These are phyloP conservation scores for Chloroceryle aenea DNA, from an alignment of 2,113 vertebrate species.

Conservation along the genomic window DNA sequence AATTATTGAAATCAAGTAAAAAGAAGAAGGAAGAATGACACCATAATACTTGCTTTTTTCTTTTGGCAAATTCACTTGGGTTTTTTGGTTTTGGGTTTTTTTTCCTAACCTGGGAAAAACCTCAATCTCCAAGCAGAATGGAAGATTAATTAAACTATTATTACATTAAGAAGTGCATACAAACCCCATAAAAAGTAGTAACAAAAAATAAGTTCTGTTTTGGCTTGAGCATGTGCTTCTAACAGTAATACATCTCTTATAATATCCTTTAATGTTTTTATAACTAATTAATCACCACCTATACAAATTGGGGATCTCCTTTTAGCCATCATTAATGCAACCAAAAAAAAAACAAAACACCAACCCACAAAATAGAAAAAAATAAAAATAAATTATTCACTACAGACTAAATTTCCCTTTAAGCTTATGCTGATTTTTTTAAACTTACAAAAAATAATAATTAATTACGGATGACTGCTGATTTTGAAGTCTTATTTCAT, in stretches of 20 bases:
- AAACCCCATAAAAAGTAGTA: rapidly evolving
- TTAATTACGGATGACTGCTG: not conserved
- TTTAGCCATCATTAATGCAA: not conserved
- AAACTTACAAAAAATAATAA: not conserved
- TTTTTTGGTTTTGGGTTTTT: not conserved
- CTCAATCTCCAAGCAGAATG: not conserved
- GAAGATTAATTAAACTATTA: not conserved
- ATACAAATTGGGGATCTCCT: not conserved
- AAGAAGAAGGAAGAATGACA: not conserved
- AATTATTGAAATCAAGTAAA: not conserved
- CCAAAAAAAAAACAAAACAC: not conserved
- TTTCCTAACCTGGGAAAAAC: not conserved
- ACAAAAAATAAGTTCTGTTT: not conserved
- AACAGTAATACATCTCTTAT: not conserved
- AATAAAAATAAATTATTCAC: not conserved
- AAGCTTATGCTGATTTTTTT: not conserved
- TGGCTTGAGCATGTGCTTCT: not conserved
- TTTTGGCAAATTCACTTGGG: not conserved
- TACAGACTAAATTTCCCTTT: not conserved
- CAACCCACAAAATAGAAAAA: not conserved
- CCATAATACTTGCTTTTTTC: not conserved
- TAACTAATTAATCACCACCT: not conserved
- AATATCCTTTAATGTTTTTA: not conserved
- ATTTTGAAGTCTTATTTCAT: not conserved
- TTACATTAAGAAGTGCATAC: not conserved